phyloP scores from a whole-genome alignment of 2,888 invertebrate species.

The Sphecodes monilicornis region DNA sequence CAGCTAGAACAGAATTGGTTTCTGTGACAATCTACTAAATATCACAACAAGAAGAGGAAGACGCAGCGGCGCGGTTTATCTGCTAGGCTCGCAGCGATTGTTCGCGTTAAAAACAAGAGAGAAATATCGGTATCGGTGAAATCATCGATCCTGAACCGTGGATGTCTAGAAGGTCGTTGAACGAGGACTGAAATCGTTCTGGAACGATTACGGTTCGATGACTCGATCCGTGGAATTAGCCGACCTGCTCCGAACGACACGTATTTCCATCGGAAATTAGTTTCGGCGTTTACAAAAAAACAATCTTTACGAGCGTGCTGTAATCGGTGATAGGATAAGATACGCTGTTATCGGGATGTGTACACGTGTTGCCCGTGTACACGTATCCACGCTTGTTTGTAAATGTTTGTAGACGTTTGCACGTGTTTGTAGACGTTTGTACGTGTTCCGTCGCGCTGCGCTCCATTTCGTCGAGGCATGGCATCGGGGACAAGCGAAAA shows the following conservation, averaged over 20 bases:
- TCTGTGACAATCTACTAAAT: not conserved
- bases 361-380: not conserved
- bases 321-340: constrained; percentile 39
- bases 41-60: not conserved
- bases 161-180: not conserved
- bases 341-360: constrained; percentile 26
- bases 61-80: not conserved
- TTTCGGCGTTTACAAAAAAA: not conserved
- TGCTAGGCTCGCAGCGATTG: not conserved
- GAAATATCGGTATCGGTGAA: not conserved
- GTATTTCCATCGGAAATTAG: not conserved
- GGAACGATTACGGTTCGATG: not conserved
- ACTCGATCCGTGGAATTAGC: not conserved
- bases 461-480: not conserved
- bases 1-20: no score
- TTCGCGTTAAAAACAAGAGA: not conserved
- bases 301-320: constrained; percentile 7
- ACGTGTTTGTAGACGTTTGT: not conserved
- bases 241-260: not conserved
- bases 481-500: not conserved
- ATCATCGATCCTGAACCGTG: not conserved
- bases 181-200: not conserved
- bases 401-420: not conserved
- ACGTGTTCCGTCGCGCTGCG: not conserved
- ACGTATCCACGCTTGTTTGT: not conserved